These are phyloP conservation scores for Hippocampus abdominalis DNA, from an alignment of 2,113 vertebrate genomes.

Conservation along the genomic window DNA sequence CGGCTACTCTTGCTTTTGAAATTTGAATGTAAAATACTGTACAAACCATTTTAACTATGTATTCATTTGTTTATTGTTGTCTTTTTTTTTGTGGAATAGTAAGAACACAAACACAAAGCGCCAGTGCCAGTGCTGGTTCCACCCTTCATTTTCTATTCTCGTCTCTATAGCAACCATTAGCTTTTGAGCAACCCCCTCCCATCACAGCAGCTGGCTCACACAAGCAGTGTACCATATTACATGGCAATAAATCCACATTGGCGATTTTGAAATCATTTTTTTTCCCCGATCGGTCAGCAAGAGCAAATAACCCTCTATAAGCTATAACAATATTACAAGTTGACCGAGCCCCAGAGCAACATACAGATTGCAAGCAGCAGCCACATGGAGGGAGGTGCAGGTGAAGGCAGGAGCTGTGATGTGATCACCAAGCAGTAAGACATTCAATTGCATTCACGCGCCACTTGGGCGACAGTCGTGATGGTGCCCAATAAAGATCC, in stretches of 20 bases:
- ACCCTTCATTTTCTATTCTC: conserved; percentile 41
- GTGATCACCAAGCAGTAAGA: conserved; percentile 50
- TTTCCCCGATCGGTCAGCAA: not conserved
- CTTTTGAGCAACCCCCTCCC: conserved; percentile 31
- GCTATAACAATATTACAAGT: not conserved
- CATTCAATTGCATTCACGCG: conserved; percentile 14
- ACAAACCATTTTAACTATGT: too few species aligned
- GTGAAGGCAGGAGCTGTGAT: conserved; percentile 26
- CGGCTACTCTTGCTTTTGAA: too few species aligned
- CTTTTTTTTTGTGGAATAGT: conserved; percentile 17
- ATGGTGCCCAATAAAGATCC: conserved; percentile 46
- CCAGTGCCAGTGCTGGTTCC: conserved; percentile 32
- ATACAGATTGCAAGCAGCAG: conserved; percentile 8
- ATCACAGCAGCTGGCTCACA: conserved; percentile 1
- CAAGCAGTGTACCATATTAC: not conserved
- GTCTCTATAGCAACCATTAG: conserved; percentile 67
- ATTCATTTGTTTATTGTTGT: too few species aligned
- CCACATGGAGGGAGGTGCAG: conserved; percentile 18
- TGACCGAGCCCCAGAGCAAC: not conserved
- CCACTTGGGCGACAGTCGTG: conserved; percentile 18
- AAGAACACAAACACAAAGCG: conserved; percentile 50
- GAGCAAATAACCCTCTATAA: not conserved
- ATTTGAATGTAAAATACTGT: too few species aligned
- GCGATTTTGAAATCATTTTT: not conserved
- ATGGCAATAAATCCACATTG: not conserved